Conservation (phyloP, 2,797 vertebrate species). For the Protosalanx chinensis region DNA sequence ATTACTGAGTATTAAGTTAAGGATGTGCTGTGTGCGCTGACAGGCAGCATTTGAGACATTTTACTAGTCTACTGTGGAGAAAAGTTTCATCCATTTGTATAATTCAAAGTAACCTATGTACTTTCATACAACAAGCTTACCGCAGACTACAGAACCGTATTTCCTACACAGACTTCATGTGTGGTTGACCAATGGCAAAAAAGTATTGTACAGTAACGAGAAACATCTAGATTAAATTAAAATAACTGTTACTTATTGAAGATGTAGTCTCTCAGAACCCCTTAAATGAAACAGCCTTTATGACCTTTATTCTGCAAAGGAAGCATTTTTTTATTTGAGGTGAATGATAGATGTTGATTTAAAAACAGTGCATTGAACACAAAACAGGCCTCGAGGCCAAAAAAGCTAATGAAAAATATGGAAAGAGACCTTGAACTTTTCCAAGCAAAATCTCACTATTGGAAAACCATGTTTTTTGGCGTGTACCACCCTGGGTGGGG, state of each 20-base stretch:
- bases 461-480: slow-evolving; percentile 58
- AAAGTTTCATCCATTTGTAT: too few species aligned
- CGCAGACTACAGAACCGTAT: not conserved
- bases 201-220: not conserved
- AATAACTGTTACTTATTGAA: slow-evolving; percentile 30
- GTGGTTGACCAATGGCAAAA: slow-evolving; percentile 31
- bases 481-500: slow-evolving; percentile 49
- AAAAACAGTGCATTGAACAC: slow-evolving; percentile 67
- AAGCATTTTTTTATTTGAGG: slow-evolving; percentile 67
- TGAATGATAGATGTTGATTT: slow-evolving; percentile 71
- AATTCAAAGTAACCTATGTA: too few species aligned
- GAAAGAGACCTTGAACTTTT: slow-evolving; percentile 58
- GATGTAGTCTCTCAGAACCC: slow-evolving; percentile 41
- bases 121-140: not conserved
- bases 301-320: slow-evolving; percentile 82
- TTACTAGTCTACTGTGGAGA: too few species aligned
- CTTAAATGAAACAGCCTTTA: slow-evolving; percentile 59
- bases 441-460: slow-evolving; percentile 34
- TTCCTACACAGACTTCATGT: not conserved
- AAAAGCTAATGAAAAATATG: slow-evolving; percentile 76
- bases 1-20: too few species aligned
- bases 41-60: too few species aligned
- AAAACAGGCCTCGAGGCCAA: slow-evolving; percentile 71
- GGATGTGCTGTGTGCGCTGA: too few species aligned
- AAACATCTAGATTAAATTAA: not conserved